Base-by-base conservation (phyloP, 2,888 invertebrate genomes). In the Stratiomys singularior region DNA sequence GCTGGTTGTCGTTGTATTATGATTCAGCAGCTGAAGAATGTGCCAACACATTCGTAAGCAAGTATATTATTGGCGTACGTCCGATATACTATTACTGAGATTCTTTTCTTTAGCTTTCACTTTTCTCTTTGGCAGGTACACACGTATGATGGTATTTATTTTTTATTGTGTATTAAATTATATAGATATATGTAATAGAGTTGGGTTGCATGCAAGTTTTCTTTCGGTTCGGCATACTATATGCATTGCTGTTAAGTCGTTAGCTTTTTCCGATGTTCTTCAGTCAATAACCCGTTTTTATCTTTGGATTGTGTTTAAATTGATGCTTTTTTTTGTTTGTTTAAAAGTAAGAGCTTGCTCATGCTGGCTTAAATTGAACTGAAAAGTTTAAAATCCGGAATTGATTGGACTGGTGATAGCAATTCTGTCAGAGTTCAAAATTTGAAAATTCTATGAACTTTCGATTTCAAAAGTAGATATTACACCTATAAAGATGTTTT, bases 41-140 rank as follows among this genome's bases (percentile, higher is more conserved):
- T 47, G 69, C 69, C 44, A 67, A 69, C 69, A 69, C 30, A 69
- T 30, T 47, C 25, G 46, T 66, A 66, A 52, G 52, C 66, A 69
- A n/a, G 25, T n/a, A 18, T 69, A 69, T 44, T 66, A 30, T 69
- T 47, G 69, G 69, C 47, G 46, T 46, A 47, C 46, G 46, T 67
- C 69, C 69, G 69, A 69, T 9, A 37, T 69, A 67, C 67, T 69
- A 47, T 69, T 69, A 69, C 69, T 69, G 30, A 69, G 69, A 69
- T 69, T 69, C 69, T 69, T 69, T 69, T 69, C 69, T 69, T 69
- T 69, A 69, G 69, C 69, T 69, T 69, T 69, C 69, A 69, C 69
- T 69, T 69, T 69, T 69, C 69, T 47, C 69, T 69, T 47, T 46
- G 47, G 69, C 69, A 69, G 27, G 69, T 37, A 37, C 30, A 69